A percentile compares a stretch with the other conserved stretches of the same genome.
Conservation (phyloP, 2,888 invertebrate genomes). For the Conus canariensis region DNA sequence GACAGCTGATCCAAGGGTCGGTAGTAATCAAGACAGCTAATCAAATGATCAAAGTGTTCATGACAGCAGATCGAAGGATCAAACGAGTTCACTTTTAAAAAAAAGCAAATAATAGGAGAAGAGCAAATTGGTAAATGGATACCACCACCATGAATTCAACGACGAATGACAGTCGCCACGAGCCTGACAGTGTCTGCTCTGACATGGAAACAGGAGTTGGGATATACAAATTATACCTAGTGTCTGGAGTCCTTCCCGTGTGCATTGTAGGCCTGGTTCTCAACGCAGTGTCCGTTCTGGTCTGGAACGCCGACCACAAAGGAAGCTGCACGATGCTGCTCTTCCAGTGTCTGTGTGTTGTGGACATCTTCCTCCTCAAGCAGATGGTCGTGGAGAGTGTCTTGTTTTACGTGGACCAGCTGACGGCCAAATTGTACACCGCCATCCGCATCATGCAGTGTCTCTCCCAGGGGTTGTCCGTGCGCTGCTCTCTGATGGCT, state of each 20-base stretch:
- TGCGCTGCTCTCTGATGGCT: background rate
- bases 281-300: background rate
- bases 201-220: background rate
- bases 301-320: background rate
- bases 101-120: too few relatives aligned
- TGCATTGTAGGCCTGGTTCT: background rate
- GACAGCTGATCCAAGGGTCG: too few relatives aligned
- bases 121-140: too few relatives aligned
- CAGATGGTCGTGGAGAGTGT: too few relatives aligned
- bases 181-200: too few relatives aligned
- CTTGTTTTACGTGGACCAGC: background rate
- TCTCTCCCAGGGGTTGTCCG: background rate
- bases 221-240: background rate
- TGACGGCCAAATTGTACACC: background rate
- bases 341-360: background rate
- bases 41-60: too few relatives aligned
- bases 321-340: background rate
- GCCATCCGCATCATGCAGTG: background rate
- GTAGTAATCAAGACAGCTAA: too few relatives aligned
- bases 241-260: background rate
- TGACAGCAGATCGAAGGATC: too few relatives aligned
- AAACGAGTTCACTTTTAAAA: too few relatives aligned
- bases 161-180: too few relatives aligned
- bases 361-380: background rate
- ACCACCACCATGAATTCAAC: too few relatives aligned